Percentiles rank a stretch among this genome's conserved stretches.
Conservation (phyloP, 2,888 invertebrate species). For the Acleris cristana region DNA sequence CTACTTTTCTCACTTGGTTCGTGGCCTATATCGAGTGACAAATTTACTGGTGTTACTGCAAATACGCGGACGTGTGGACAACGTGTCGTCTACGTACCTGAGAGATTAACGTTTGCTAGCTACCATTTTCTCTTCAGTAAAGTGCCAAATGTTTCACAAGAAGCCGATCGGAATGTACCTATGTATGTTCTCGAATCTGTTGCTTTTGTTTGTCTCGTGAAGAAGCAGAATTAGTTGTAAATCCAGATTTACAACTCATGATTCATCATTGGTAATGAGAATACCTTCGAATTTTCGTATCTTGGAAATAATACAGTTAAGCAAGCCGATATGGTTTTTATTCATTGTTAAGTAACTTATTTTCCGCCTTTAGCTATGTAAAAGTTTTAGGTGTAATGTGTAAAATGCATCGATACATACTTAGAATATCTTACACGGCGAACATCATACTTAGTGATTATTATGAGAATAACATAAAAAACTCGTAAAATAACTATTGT, state of each 20-base stretch:
- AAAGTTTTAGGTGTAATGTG: background rate
- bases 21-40: conserved; percentile 46
- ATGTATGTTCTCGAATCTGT: too few species aligned
- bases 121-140: conserved; percentile 27
- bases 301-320: too few species aligned
- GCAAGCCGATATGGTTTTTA: background rate
- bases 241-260: too few species aligned
- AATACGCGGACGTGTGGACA: conserved; percentile 29
- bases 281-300: too few species aligned
- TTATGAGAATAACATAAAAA: background rate
- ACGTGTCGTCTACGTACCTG: background rate
- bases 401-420: background rate
- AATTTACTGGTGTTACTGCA: conserved; percentile 30
- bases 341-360: background rate
- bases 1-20: conserved; percentile 60
- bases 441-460: background rate
- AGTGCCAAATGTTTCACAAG: background rate
- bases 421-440: background rate
- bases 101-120: conserved; percentile 24
- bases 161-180: too few species aligned
- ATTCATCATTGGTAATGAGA: too few species aligned
- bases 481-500: too few species aligned
- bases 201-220: too few species aligned
- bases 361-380: conserved; percentile 5
- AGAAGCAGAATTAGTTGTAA: too few species aligned